Base-by-base conservation (phyloP, 2,113 vertebrate species). In the Cephalopholis sonnerati region DNA sequence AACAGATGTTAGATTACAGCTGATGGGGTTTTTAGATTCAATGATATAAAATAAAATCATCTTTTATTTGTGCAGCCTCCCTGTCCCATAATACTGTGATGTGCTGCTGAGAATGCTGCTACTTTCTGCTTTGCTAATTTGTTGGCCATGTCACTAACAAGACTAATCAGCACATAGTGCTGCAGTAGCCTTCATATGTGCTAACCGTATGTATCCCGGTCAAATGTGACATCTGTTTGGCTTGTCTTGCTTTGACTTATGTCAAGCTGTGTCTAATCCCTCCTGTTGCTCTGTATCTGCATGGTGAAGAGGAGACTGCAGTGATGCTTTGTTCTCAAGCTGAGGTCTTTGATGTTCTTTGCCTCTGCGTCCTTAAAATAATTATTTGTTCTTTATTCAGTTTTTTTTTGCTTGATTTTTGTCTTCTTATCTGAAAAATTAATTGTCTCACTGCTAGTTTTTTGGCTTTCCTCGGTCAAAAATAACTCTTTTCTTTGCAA, bases 201-300 rank as follows among this genome's bases (percentile, higher is more conserved):
- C 58, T 75, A 48, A 81, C 62, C 9, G 32, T 89, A 53, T 82
- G 59, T 62, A 67, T 83, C 74, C 63, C 73, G 69, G 83, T 81
- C 50, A 59, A 79, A 86, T 67, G 53, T 44, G 48, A 82, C 81
- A 82, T 90, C 83, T 90, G 75, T 86, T 90, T 79, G 71, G 70
- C 74, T 84, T 80, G 70, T 76, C 79, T 88, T 85, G 73, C 27
- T 83, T 77, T 89, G 67, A 85, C 71, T 86, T 74, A 61, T 81
- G 69, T 87, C 82, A 86, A 72, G 68, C 85, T 88, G 61, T 76
- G 78, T 57, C 70, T 50, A 44, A 85, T 89, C 77, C 80, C 61
- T 79, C 72, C 71, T 70, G 85, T 79, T 79, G 65, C 57, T 80
- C 68, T 59, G 50, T 76, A 68, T 81, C 87, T 84, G 61, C 76